Evolutionary conservation across 2,113 vertebrate genomes (phyloP).

Genomic region (Lophotis ruficrista): DNA sequence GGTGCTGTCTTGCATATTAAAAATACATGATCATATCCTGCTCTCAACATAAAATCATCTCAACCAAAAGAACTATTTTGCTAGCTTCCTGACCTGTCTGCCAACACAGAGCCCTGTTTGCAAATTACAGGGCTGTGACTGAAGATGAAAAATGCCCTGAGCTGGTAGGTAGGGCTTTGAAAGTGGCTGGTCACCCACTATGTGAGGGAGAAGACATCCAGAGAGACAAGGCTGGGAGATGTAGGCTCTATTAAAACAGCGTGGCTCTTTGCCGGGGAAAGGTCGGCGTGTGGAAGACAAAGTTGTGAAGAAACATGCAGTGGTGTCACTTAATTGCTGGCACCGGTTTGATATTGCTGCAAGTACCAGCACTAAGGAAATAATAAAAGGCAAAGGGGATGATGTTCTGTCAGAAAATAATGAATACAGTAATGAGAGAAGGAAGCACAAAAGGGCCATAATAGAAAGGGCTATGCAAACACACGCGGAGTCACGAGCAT

Average conservation of each 20-base stretch:
- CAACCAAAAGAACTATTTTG: constrained; percentile 33
- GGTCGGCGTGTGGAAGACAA: not conserved
- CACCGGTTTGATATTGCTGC: constrained; percentile 15
- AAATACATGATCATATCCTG: constrained; percentile 21
- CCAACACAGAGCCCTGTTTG: not conserved
- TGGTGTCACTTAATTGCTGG: constrained; percentile 38
- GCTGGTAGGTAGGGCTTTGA: constrained; percentile 3
- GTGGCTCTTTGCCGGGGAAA: not conserved
- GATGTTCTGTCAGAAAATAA: constrained; percentile 50
- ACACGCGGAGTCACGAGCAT: not conserved
- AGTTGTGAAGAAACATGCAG: not conserved
- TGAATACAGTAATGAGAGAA: constrained; percentile 39
- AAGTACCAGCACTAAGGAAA: constrained; percentile 1
- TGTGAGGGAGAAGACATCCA: not conserved
- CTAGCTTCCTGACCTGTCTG: constrained; percentile 17
- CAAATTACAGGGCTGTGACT: constrained; percentile 41
- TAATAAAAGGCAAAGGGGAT: constrained; percentile 24
- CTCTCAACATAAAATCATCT: constrained; percentile 9
- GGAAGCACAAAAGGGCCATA: constrained; percentile 4
- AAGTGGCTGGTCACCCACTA: constrained; percentile 14
- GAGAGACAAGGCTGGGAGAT: not conserved
- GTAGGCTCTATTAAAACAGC: not conserved
- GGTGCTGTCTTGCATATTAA: constrained; percentile 64
- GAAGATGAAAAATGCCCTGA: constrained; percentile 53
- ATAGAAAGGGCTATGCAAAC: constrained; percentile 10